A percentile compares a stretch with the other conserved stretches of the same genome.
Conservation (phyloP, 23 tunicate species). For the Ciona savignyi region DNA sequence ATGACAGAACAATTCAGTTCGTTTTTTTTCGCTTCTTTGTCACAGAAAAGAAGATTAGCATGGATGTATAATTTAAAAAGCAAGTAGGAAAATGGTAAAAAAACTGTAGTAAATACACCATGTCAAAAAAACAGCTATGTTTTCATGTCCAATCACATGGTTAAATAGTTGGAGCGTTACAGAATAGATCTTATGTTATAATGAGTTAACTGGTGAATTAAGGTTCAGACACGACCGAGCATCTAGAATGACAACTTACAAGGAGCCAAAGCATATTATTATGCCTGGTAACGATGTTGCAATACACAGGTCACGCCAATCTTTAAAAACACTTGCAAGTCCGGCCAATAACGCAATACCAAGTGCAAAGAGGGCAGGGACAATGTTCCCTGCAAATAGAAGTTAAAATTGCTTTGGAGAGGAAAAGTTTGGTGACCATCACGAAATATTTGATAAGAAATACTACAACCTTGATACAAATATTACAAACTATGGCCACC, state of each 20-base stretch:
- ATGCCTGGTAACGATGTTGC: constrained; percentile 75
- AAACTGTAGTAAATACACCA: no score
- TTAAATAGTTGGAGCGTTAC: neutral
- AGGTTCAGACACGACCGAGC: no score
- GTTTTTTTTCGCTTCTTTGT: no score
- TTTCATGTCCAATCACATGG: neutral
- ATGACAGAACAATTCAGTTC: neutral
- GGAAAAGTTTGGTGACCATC: neutral
- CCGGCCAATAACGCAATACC: constrained; percentile 70
- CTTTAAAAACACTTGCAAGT: constrained; percentile 40
- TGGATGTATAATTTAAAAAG: no score
- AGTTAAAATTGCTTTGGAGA: neutral
- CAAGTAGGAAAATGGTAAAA: no score
- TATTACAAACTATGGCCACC: no score
- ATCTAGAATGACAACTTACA: constrained; percentile 49
- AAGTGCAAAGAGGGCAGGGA: constrained; percentile 67
- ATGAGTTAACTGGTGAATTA: no score
- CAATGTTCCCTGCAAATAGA: constrained; percentile 26
- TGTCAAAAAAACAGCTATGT: neutral
- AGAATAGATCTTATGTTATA: no score
- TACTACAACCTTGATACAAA: no score
- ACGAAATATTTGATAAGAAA: no score
- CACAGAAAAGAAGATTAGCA: no score
- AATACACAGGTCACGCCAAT: constrained; percentile 66
- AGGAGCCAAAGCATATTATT: constrained; percentile 25